Evolutionary conservation across 2,113 vertebrate genomes (phyloP).

Genomic region (Suricata suricatta): DNA sequence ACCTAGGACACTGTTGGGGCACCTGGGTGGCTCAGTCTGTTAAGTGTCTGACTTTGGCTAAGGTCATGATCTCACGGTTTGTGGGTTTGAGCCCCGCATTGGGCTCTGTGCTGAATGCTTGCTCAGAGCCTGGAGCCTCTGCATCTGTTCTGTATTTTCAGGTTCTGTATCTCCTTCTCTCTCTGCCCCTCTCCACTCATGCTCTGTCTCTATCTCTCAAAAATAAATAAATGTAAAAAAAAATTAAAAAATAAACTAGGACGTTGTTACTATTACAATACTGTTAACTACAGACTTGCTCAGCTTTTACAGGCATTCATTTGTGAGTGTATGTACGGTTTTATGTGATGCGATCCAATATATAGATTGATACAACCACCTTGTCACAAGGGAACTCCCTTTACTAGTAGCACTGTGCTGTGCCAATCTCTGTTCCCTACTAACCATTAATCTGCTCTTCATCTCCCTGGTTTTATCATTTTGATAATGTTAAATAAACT

Average conservation of each 20-base stretch:
- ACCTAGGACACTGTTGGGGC: not conserved
- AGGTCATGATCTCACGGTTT: too few relatives aligned
- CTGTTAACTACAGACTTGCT: slow-evolving; percentile 5
- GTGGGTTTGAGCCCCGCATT: too few relatives aligned
- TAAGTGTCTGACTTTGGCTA: too few relatives aligned
- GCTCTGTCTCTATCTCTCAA: too few relatives aligned
- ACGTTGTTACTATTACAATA: not conserved
- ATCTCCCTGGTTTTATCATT: not conserved
- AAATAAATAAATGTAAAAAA: too few relatives aligned
- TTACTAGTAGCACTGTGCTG: not conserved
- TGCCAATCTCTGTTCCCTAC: not conserved
- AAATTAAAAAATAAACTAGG: too few relatives aligned
- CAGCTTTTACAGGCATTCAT: not conserved
- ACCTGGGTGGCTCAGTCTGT: too few relatives aligned
- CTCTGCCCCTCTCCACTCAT: too few relatives aligned
- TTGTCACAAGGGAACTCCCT: not conserved
- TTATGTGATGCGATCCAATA: not conserved
- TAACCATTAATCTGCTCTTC: not conserved
- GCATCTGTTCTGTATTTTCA: too few relatives aligned
- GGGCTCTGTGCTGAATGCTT: too few relatives aligned
- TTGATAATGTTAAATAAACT: not conserved
- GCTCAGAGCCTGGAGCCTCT: too few relatives aligned
- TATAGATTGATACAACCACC: not conserved
- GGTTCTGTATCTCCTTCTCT: too few relatives aligned
- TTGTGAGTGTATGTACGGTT: not conserved